Evolutionary conservation across 64 coral and sea anemone genomes (phyloP).

Genomic region (Porites australiensis): DNA sequence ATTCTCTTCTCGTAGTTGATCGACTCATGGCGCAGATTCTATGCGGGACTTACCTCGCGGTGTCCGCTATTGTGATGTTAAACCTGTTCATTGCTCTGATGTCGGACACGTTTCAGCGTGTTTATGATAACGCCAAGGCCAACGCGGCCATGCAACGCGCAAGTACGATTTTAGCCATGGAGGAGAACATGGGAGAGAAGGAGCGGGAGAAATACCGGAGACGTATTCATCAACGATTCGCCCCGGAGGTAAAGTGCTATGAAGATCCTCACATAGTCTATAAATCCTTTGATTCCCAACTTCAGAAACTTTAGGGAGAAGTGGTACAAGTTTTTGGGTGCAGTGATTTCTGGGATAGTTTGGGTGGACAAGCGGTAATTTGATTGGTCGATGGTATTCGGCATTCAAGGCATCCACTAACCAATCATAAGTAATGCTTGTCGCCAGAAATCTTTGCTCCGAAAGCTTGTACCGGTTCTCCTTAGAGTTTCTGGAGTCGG

Average conservation of each 20-base stretch:
- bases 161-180: slow-evolving; percentile 79
- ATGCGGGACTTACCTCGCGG: slow-evolving; percentile 89
- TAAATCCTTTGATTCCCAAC: no score
- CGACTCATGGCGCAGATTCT: slow-evolving; percentile 94
- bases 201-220: slow-evolving; percentile 61
- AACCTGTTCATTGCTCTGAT: slow-evolving; percentile 99
- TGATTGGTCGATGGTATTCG: no score
- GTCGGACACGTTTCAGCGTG: slow-evolving; percentile 99
- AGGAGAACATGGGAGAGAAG: slow-evolving; percentile 79
- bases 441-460: no score
- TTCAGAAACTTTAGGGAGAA: no score
- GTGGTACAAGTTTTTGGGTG: no score
- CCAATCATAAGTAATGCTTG: no score
- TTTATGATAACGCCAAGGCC: slow-evolving; percentile 97
- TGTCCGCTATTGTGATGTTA: slow-evolving; percentile 92
- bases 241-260: slow-evolving; percentile 75
- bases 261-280: no score
- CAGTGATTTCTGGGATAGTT: no score
- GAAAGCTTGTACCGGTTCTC: no score
- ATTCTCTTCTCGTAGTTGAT: slow-evolving; percentile 85
- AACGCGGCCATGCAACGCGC: slow-evolving; percentile 96
- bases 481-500: no score
- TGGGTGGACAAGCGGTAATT: no score
- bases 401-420: no score
- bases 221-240: slow-evolving; percentile 63